These are phyloP conservation scores for Psococerastis gibbosa DNA, from an alignment of 2,888 invertebrate genomes.

Conservation along the genomic window DNA sequence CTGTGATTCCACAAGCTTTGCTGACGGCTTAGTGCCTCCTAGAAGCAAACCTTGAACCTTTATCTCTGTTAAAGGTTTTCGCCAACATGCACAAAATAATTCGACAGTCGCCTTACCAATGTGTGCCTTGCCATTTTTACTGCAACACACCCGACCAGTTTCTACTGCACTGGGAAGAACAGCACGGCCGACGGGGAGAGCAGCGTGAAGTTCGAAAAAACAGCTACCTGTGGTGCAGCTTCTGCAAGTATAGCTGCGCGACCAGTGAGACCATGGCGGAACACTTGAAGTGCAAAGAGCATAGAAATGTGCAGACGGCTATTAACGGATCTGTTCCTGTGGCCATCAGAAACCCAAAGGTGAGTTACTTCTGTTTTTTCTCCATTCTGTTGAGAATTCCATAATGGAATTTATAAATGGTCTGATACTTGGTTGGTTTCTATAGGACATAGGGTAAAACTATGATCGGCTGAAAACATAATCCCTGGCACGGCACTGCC, in stretches of 20 bases:
- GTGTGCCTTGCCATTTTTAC: constrained; percentile 66
- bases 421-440: too few species aligned
- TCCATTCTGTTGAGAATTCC: too few species aligned
- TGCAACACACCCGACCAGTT: constrained; percentile 55
- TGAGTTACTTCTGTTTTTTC: not conserved
- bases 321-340: constrained; percentile 68
- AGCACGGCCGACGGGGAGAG: constrained; percentile 35
- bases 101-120: constrained; percentile 68
- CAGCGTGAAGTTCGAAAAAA: constrained; percentile 15
- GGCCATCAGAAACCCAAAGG: constrained; percentile 32
- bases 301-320: constrained; percentile 50
- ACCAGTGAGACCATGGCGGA: constrained; percentile 43
- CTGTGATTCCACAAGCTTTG: too few species aligned
- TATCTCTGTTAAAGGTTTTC: constrained; percentile 22
- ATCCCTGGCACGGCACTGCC: too few species aligned
- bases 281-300: constrained; percentile 45
- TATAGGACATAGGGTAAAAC: too few species aligned
- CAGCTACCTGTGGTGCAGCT: constrained; percentile 45
- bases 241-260: constrained; percentile 49
- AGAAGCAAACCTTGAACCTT: too few species aligned
- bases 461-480: too few species aligned
- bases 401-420: too few species aligned
- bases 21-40: too few species aligned
- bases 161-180: constrained; percentile 52
- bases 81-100: constrained; percentile 61